Conservation (phyloP, 2,113 vertebrate species). For the Propithecus coquereli region DNA sequence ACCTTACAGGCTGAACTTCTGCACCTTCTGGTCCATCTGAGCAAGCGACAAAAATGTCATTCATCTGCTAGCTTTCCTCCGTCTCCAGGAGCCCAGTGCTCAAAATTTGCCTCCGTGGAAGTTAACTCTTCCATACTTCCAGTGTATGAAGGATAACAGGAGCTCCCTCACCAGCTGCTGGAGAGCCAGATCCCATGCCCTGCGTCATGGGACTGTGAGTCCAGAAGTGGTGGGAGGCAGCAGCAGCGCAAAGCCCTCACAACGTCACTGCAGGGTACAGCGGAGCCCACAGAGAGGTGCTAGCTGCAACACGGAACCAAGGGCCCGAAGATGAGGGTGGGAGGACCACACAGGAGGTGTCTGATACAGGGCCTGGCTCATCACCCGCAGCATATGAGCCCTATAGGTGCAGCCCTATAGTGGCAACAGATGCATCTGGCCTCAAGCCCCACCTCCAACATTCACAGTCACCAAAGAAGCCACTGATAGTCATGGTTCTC, state of each 20-base stretch:
- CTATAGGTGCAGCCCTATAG: fast-evolving
- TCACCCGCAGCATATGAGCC: neutral
- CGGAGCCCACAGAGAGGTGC: neutral
- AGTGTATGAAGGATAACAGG: neutral
- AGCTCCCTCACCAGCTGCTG: neutral
- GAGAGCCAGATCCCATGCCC: neutral
- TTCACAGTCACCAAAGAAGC: neutral
- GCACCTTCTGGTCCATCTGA: too few species aligned
- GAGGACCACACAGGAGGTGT: neutral
- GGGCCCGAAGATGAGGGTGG: neutral
- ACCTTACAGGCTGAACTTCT: neutral
- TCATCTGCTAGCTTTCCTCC: neutral
- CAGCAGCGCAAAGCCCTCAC: neutral
- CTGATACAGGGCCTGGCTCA: neutral
- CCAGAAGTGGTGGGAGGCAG: neutral
- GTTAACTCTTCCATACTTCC: neutral
- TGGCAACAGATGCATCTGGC: neutral
- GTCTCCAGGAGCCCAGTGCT: neutral
- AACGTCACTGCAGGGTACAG: neutral
- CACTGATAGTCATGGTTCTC: neutral
- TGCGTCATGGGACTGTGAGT: neutral
- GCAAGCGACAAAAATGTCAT: neutral
- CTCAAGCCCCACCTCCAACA: neutral
- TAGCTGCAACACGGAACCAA: neutral
- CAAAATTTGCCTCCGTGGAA: neutral